Conservation (phyloP, 1,140 invertebrate species). For the Monochamus saltuarius region DNA sequence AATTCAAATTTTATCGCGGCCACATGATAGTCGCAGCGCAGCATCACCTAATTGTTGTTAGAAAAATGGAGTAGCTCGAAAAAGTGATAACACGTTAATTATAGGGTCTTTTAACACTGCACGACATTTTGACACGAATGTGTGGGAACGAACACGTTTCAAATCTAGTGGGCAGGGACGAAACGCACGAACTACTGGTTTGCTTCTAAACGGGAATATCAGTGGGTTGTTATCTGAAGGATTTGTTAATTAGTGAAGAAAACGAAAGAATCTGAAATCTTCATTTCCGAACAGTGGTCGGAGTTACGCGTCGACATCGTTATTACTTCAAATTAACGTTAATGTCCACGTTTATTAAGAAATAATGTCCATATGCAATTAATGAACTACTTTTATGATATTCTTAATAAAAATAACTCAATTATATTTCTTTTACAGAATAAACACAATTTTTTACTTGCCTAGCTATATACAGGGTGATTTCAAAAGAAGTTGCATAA, state of each 20-base stretch:
- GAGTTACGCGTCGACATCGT: not conserved
- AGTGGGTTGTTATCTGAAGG: conserved; percentile 6
- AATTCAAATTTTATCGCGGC: too few relatives aligned
- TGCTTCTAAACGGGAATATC: conserved; percentile 5
- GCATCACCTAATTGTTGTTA: not conserved
- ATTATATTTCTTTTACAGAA: too few relatives aligned
- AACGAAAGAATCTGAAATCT: not conserved
- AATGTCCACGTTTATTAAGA: not conserved
- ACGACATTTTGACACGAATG: conserved; percentile 23
- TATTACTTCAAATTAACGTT: not conserved
- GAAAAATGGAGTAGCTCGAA: conserved; percentile 16
- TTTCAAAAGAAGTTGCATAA: too few relatives aligned
- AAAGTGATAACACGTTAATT: conserved; percentile 23
- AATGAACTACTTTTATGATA: too few relatives aligned
- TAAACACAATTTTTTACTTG: too few relatives aligned
- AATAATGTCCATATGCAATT: not conserved
- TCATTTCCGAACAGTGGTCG: too few relatives aligned
- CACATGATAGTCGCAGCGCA: not conserved
- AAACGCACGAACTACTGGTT: conserved; percentile 10
- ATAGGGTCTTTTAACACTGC: conserved; percentile 17
- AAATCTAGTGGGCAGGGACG: not conserved
- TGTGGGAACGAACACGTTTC: conserved; percentile 18
- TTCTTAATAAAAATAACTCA: too few relatives aligned
- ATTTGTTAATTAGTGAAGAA: conserved; percentile 8
- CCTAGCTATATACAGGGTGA: too few relatives aligned